A percentile compares a stretch with the other conserved stretches of the same genome.
Evolutionary conservation across 2,888 invertebrate genomes (phyloP).

Genomic region (Apantesis nais): DNA sequence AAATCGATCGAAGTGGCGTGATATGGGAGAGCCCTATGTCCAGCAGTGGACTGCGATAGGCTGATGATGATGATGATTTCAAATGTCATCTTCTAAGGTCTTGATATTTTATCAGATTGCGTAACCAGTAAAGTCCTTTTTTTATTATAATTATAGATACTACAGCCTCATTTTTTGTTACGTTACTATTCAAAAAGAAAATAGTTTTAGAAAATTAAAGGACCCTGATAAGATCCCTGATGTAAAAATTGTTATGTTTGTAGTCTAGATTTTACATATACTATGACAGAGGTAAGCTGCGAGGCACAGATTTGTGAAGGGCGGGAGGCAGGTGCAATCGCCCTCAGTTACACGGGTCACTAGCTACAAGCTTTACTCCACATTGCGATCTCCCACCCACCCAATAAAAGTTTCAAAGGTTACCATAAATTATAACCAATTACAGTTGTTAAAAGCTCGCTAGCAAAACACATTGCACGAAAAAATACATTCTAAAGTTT

Average conservation of each 20-base stretch:
- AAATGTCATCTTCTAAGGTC: too few species aligned
- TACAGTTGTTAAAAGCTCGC: constrained; percentile 1
- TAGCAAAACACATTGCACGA: background rate
- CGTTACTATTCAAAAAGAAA: background rate
- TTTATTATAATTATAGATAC: too few species aligned
- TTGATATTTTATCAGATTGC: too few species aligned
- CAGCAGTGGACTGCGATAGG: too few species aligned
- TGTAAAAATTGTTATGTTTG: background rate
- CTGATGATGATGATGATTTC: too few species aligned
- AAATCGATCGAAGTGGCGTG: background rate
- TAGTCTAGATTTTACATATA: constrained; percentile 45
- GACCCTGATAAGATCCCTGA: background rate
- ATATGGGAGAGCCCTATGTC: too few species aligned
- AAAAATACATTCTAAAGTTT: background rate
- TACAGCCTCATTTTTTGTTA: too few species aligned
- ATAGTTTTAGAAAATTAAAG: background rate
- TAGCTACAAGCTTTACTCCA: constrained; percentile 48
- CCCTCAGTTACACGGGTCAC: constrained; percentile 76
- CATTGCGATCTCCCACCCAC: constrained; percentile 50
- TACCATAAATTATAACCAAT: constrained; percentile 11
- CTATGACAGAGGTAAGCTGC: constrained; percentile 66
- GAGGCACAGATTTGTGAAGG: constrained; percentile 81
- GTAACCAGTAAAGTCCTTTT: too few species aligned
- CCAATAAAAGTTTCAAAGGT: constrained; percentile 34
- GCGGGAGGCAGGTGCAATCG: constrained; percentile 75